Evolutionary conservation across 1,140 invertebrate species (phyloP), one percentile per base, ranked within the genome.

Genomic region (Drosophila guanche): DNA sequence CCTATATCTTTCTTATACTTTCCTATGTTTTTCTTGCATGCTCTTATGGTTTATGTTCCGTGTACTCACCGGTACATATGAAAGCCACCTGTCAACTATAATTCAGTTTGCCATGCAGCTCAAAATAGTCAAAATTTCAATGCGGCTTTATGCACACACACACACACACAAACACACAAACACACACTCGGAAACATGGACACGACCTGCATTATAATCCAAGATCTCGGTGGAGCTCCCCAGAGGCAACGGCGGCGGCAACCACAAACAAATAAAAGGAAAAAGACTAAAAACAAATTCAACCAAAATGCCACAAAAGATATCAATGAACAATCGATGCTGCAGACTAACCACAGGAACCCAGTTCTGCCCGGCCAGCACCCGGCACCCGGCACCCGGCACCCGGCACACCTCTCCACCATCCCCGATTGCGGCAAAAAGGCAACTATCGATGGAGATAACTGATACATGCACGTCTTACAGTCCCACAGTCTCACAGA

Each of bases 261-360:
- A 66, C 71, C 69, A 60, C 68, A 78, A 45, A 51, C 51, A 58
- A 75, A 58, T 69, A 45, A 58, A 58, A 58, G 65, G 59, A 29
- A 73, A 42, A 33, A 51, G 33, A 47, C 58, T 22, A 25, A 71
- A 41, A 71, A 54, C 37, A 58, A 63, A 59, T 33, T 45, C 43
- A 48, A 25, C 48, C 37, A 46, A 48, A 80, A 73, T 73, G 72
- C 76, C 73, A 56, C 77, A 86, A 74, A 81, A 81, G 76, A 89
- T 88, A 88, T 89, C 83, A 83, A 88, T 76, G 83, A 81, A 83
- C 78, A 88, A 89, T 79, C 83, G 83, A 88, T 86, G 83, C 60
- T 47, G 77, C 73, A 76, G 68, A 74, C 73, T 54, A 73, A 65
- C 65, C 65, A 70, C 70, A 78, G 67, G 43, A 27, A 45, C 43